These are phyloP conservation scores for Anarrhichthys ocellatus DNA, from an alignment of 2,113 vertebrate species.

Conservation along the genomic window DNA sequence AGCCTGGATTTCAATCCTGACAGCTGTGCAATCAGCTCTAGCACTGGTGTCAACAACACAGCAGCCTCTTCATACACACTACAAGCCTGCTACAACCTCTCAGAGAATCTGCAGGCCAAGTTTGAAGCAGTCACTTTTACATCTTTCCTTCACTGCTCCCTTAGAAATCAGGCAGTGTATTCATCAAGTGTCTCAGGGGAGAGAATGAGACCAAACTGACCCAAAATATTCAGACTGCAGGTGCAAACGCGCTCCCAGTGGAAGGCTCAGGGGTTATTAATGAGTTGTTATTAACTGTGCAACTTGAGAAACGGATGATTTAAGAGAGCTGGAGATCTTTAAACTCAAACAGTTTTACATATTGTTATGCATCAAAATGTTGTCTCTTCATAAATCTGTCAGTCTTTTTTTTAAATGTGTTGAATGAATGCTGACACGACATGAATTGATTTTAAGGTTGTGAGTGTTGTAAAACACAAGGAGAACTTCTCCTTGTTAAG, in stretches of 20 bases:
- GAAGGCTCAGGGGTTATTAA: background rate
- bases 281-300: background rate
- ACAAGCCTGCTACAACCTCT: background rate
- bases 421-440: background rate
- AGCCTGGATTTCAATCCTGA: constrained; percentile 52
- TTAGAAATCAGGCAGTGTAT: background rate
- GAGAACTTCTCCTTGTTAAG: background rate
- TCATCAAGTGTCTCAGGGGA: background rate
- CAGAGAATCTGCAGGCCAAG: background rate
- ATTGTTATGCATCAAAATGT: background rate
- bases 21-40: constrained; percentile 52
- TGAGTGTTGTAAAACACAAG: background rate
- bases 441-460: background rate
- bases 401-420: background rate
- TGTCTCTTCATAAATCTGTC: background rate
- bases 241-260: background rate
- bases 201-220: background rate
- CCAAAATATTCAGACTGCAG: background rate
- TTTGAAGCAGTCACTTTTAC: constrained; percentile 7
- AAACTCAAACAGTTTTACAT: background rate
- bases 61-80: constrained; percentile 33
- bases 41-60: constrained; percentile 36
- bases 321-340: background rate
- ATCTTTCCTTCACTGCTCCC: background rate
- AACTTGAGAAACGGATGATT: background rate